Evolutionary conservation across 2,113 vertebrate genomes (phyloP).

Genomic region (Anarrhichthys ocellatus): DNA sequence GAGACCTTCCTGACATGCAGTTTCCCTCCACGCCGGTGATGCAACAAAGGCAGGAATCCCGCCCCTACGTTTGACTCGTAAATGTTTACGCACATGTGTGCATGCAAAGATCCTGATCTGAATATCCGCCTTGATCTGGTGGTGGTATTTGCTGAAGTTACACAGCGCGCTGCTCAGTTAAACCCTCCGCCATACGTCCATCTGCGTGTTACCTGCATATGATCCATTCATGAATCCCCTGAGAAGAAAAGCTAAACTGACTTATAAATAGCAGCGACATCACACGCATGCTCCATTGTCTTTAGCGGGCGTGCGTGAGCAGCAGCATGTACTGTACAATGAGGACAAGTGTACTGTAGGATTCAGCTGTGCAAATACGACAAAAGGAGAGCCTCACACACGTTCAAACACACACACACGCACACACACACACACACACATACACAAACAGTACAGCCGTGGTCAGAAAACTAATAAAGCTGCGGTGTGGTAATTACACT

Average conservation of each 20-base stretch:
- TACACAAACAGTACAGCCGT: conserved; percentile 44
- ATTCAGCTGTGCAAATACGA: conserved; percentile 62
- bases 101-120: conserved; percentile 38
- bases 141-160: conserved; percentile 49
- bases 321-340: conserved; percentile 3
- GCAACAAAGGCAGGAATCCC: conserved; percentile 62
- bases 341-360: conserved; percentile 13
- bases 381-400: conserved; percentile 34
- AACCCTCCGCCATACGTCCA: conserved; percentile 56
- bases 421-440: conserved; percentile 26
- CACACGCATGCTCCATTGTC: conserved; percentile 2
- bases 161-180: conserved; percentile 25
- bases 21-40: conserved; percentile 49
- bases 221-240: conserved; percentile 63
- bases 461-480: conserved; percentile 82
- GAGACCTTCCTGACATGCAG: conserved; percentile 68
- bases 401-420: conserved; percentile 16
- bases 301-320: conserved; percentile 15
- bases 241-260: conserved; percentile 50
- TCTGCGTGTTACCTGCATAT: conserved; percentile 25
- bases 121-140: conserved; percentile 32
- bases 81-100: conserved; percentile 51
- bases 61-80: conserved; percentile 49
- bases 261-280: conserved; percentile 45
- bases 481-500: conserved; percentile 79